Evolutionary conservation across 2,888 invertebrate species (phyloP), one percentile per base, ranked within the genome.

Genomic region (Metallyticus violacea): DNA sequence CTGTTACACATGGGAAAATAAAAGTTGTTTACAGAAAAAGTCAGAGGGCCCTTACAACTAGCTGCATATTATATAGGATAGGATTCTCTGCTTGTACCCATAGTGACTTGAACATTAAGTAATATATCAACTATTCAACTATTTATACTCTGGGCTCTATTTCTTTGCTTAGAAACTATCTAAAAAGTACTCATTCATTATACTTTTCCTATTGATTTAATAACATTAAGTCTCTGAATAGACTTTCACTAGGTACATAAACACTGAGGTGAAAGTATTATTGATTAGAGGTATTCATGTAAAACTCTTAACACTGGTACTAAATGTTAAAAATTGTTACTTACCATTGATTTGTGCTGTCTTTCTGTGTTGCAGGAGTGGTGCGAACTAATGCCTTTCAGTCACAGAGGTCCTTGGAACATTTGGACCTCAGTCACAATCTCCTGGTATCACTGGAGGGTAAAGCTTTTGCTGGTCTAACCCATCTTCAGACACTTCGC

Each of bases 401-500:
- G 87, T 93, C 96, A 0, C 96, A 96, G 90, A 93, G 93, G 78
- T 93, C 94, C 77, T 92, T 98, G 88, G 94, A 96, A 91, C 94
- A 94, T 89, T 94, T 98, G 88, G 96, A 97, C 91, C 92, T 97
- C n/a, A 96, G 96, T 89, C 93, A 94, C 85, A 98, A 98, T 92
- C 94, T 95, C 91, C 94, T 98, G 89, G 93, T 94, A 9, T 93
- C 93, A 76, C 94, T 98, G 88, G 97, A 97, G 90, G 96, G 96
- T 78, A 95, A 95, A 7, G 94, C 97, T 0, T 96, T 98, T 89
- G 92, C 93, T 85, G 95, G 95, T 9, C 93, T 97, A 88, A 92
- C 93, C 30, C 93, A 94, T 88, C 93, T 97, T 27, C 94, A 95
- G 89, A 93, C 93, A 88, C 93, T 98, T 62, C 95, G 95, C 91